Evolutionary conservation across 1,140 invertebrate genomes (phyloP).

Genomic region (Aphis craccivora): DNA sequence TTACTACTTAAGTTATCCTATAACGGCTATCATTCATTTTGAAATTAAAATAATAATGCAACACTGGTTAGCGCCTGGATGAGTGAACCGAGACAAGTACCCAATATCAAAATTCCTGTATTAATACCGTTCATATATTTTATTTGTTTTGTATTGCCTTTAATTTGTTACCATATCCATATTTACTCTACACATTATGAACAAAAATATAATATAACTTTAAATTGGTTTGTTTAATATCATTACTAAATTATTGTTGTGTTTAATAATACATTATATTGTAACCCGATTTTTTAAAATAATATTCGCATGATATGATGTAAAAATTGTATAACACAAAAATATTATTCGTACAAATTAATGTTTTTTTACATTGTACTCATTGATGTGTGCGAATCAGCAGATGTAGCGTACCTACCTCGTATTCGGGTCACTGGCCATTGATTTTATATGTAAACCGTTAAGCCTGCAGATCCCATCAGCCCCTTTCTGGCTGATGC

Average conservation of each 20-base stretch:
- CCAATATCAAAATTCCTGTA: background rate
- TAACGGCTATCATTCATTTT: background rate
- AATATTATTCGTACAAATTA: background rate
- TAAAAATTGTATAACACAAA: background rate
- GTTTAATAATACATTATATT: background rate
- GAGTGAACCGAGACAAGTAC: background rate
- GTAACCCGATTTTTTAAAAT: background rate
- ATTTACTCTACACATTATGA: background rate
- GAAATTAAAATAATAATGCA: background rate
- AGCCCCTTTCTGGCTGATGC: background rate
- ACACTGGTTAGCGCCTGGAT: background rate
- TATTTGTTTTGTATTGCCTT: background rate
- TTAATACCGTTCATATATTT: background rate
- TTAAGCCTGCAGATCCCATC: constrained; percentile 24
- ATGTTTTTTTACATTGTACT: background rate
- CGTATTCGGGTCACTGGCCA: constrained; percentile 50
- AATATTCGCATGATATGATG: background rate
- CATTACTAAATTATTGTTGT: background rate
- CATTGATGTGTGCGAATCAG: constrained; percentile 30
- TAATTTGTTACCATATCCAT: background rate
- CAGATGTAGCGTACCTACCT: constrained; percentile 1
- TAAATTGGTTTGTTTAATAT: background rate
- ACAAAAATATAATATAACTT: background rate
- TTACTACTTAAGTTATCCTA: background rate
- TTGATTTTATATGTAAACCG: constrained; percentile 55